Conservation (phyloP, 2,113 vertebrate genomes). For the Vombatus ursinus region DNA sequence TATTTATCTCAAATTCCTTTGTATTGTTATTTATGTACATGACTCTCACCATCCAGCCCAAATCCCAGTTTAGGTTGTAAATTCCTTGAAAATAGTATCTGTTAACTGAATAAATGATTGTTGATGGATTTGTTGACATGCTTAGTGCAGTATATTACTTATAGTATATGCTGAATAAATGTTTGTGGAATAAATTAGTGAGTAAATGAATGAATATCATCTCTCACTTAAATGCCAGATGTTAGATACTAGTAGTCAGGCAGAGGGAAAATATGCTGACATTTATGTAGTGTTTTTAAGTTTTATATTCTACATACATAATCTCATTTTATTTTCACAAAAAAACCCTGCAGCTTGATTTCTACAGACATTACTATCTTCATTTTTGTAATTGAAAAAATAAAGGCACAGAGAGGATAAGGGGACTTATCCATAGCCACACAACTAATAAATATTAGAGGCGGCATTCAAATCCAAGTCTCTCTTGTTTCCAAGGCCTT, state of each 20-base stretch:
- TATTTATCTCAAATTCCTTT: not conserved
- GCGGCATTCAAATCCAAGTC: not conserved
- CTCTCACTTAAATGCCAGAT: not conserved
- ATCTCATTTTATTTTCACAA: not conserved
- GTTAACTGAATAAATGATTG: not conserved
- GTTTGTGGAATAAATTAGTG: not conserved
- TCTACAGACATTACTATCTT: not conserved
- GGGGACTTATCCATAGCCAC: not conserved
- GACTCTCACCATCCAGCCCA: not conserved
- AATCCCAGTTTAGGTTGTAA: not conserved
- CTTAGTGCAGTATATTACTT: not conserved
- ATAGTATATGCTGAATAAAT: not conserved
- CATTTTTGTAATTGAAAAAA: not conserved
- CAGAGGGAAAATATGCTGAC: not conserved
- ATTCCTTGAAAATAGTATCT: not conserved
- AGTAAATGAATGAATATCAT: not conserved
- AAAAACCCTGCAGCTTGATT: not conserved
- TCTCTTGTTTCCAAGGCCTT: not conserved
- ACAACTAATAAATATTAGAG: not conserved
- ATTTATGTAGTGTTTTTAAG: not conserved
- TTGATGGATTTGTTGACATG: not conserved
- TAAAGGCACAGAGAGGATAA: not conserved
- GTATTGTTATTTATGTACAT: not conserved
- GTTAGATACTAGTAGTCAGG: not conserved
- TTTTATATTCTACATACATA: not conserved